Evolutionary conservation across 2,888 invertebrate genomes (phyloP), one percentile per base, ranked within the genome.

Genomic region (Tetrapedia diversipes): DNA sequence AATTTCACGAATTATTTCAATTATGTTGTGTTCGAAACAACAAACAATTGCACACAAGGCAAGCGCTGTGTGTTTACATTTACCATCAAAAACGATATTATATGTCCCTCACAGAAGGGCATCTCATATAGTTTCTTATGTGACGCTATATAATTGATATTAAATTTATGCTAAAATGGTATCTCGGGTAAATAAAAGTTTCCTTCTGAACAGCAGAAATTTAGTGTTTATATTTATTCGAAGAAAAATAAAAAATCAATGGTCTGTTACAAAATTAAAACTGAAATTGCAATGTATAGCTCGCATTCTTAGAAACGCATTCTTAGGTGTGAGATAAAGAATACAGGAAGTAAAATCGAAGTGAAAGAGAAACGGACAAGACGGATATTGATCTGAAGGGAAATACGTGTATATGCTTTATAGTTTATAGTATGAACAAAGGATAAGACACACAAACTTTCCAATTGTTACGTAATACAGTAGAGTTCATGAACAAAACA

Each of bases 371-470:
- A 8, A 64, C 16, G 6, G 3, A 53, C 34, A 37, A 16, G 27
- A 53, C n/a, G 29, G 22, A 43, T n/a, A 11, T 39, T 37, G 43
- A 51, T 22, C 32, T 14, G 8, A 59, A 59, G 22, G 34, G 32
- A 29, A 43, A n/a, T 11, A n/a, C n/a, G n/a, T n/a, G n/a, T n/a
- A n/a, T n/a, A n/a, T n/a, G n/a, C n/a, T n/a, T 7, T 32, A 59
- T 41, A 11, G 34, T 41, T 24, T 3, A 1, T 22, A 51, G 11
- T 29, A 32, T 53, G 16, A 14, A 11, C n/a, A 39, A 32, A 7
- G 22, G 19, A 7, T 37, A 29, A 54, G 43, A 59, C 43, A 73
- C 49, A 73, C 4, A 70, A 56, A 63, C 6, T 70, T 34, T 41
- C 49, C 10, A 56, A 47, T 22, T n/a, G 24, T 37, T 59, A 54